Percentiles rank a stretch among this genome's conserved stretches.
Evolutionary conservation across 2,888 invertebrate genomes (phyloP).

Genomic region (Acanthopleura granulata): DNA sequence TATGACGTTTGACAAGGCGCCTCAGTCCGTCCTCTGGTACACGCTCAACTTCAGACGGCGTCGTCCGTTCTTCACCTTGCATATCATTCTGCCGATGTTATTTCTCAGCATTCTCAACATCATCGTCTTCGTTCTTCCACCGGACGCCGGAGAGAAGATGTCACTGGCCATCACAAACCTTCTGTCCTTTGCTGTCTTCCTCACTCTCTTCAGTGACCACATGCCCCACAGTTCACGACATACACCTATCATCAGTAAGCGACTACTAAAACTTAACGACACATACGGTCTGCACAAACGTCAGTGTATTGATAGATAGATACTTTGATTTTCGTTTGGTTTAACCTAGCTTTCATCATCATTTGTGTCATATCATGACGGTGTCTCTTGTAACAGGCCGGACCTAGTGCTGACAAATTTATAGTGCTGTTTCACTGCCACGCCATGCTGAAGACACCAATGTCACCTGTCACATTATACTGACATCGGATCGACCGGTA

Average conservation of each 20-base stretch:
- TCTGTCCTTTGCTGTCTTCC: constrained; percentile 12
- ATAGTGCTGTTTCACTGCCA: too few species aligned
- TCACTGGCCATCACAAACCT: constrained; percentile 10
- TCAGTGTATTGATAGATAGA: too few species aligned
- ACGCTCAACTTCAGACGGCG: not conserved
- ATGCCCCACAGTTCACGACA: constrained; percentile 16
- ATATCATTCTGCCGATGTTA: constrained; percentile 13
- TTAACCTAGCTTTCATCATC: too few species aligned
- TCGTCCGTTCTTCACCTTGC: constrained; percentile 16
- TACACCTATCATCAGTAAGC: constrained; percentile 8
- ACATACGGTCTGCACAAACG: too few species aligned
- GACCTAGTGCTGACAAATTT: too few species aligned
- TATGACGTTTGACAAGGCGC: not conserved
- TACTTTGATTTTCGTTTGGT: too few species aligned
- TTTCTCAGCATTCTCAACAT: constrained; percentile 16
- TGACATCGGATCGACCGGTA: too few species aligned
- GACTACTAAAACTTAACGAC: not conserved
- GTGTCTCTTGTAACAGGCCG: too few species aligned
- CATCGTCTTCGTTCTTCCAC: constrained; percentile 18
- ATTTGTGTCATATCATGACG: too few species aligned
- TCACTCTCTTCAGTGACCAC: constrained; percentile 9
- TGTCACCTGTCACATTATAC: too few species aligned
- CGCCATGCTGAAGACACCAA: too few species aligned
- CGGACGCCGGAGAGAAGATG: constrained; percentile 18
- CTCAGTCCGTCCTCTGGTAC: constrained; percentile 8